These are phyloP conservation scores for Xiphophorus hellerii DNA, from an alignment of 2,113 vertebrate genomes.

Conservation along the genomic window DNA sequence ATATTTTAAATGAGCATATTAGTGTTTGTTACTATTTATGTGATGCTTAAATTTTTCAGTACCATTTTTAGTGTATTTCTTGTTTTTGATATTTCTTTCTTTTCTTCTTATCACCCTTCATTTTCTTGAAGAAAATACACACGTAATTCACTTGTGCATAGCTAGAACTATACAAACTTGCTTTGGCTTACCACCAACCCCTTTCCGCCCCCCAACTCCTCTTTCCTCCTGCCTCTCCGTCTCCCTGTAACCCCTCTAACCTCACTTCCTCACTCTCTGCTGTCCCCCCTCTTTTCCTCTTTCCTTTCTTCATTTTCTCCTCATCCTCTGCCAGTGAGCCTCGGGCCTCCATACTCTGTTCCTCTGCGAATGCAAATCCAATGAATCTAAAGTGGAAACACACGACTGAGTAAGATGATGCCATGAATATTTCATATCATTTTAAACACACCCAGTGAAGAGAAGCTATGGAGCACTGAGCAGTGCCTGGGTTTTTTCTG, in stretches of 20 bases:
- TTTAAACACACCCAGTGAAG: conserved; percentile 61
- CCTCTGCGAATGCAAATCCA: conserved; percentile 70
- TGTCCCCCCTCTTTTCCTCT: conserved; percentile 33
- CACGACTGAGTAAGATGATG: conserved; percentile 54
- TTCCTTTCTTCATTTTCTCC: conserved; percentile 35
- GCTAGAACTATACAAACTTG: conserved; percentile 3
- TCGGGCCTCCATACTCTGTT: conserved; percentile 45
- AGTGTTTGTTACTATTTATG: too few species aligned
- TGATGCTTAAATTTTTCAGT: too few species aligned
- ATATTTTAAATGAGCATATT: too few species aligned
- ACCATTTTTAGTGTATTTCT: background rate
- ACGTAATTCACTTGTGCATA: background rate
- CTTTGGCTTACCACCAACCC: background rate
- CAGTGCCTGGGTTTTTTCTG: conserved; percentile 49
- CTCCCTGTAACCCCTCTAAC: conserved; percentile 50
- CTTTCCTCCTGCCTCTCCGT: conserved; percentile 1
- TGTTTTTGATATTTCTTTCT: background rate
- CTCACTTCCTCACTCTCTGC: conserved; percentile 58
- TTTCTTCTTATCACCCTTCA: background rate
- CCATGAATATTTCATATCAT: conserved; percentile 77
- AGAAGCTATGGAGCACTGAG: conserved; percentile 45
- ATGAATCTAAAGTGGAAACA: conserved; percentile 70
- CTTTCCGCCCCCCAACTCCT: background rate
- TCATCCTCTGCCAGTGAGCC: conserved; percentile 48
- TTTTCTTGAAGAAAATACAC: background rate